phyloP scores from a whole-genome alignment of 2,113 vertebrate genomes.

The Xenopus borealis region DNA sequence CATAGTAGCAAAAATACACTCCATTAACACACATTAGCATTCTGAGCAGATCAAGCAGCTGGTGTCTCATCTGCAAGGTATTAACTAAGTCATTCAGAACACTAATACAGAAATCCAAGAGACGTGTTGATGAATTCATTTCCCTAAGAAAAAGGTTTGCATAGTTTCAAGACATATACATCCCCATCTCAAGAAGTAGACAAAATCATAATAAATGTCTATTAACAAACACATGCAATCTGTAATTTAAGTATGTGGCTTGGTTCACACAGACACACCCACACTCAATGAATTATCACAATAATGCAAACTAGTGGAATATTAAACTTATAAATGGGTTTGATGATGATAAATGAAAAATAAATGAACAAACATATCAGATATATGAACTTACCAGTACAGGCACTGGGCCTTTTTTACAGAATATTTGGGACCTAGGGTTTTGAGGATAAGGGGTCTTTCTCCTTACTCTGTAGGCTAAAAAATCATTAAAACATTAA shows the following conservation, averaged over 20 bases:
- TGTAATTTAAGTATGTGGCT: background rate
- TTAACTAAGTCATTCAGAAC: slow-evolving; percentile 35
- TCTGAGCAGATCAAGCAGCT: slow-evolving; percentile 28
- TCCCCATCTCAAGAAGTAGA: background rate
- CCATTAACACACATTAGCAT: slow-evolving; percentile 37
- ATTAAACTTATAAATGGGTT: too few relatives aligned
- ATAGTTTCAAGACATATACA: slow-evolving; percentile 4
- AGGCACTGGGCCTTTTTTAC: too few relatives aligned
- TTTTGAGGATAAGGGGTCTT: too few relatives aligned
- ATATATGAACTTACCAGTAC: too few relatives aligned
- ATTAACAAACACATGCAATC: background rate
- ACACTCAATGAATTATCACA: too few relatives aligned
- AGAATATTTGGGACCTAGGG: too few relatives aligned
- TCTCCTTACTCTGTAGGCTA: too few relatives aligned
- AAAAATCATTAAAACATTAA: too few relatives aligned
- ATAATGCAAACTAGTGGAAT: too few relatives aligned
- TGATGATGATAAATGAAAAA: too few relatives aligned
- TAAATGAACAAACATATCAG: too few relatives aligned
- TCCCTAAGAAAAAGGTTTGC: background rate
- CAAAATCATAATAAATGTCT: background rate
- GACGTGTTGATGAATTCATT: slow-evolving; percentile 40
- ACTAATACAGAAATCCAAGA: slow-evolving; percentile 27
- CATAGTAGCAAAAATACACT: slow-evolving; percentile 21
- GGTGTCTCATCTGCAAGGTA: slow-evolving; percentile 42
- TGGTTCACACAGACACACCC: too few relatives aligned